These are phyloP conservation scores for Halocynthia aurantium DNA, from an alignment of 23 tunicate species.

Conservation along the genomic window DNA sequence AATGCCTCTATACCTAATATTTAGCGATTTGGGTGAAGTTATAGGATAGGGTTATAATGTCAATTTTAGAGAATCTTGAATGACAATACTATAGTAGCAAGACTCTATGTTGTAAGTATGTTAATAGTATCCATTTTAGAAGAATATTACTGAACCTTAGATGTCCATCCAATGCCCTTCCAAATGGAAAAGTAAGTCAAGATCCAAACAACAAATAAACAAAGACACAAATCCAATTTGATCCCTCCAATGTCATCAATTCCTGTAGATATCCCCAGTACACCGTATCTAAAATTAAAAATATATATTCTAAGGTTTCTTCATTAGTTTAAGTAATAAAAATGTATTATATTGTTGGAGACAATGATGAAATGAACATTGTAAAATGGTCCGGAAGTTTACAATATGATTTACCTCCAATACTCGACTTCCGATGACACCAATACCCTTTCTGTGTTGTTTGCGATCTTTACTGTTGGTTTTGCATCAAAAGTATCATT, in stretches of 20 bases:
- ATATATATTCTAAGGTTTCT: too few species aligned
- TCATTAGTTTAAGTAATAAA: background rate
- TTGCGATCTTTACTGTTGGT: too few species aligned
- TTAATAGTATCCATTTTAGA: background rate
- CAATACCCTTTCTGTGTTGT: too few species aligned
- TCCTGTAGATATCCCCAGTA: slow-evolving; percentile 35
- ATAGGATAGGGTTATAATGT: too few species aligned
- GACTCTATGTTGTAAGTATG: too few species aligned
- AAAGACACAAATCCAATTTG: slow-evolving; percentile 25
- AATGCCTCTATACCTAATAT: too few species aligned
- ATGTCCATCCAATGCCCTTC: slow-evolving; percentile 48
- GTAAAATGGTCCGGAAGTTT: too few species aligned
- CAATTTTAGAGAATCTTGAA: too few species aligned
- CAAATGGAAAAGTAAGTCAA: slow-evolving; percentile 30
- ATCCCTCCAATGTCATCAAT: slow-evolving; percentile 27
- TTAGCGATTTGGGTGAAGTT: too few species aligned
- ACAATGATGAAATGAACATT: too few species aligned
- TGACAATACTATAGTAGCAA: too few species aligned
- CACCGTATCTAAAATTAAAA: slow-evolving; percentile 10
- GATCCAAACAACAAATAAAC: slow-evolving; percentile 32
- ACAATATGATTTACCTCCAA: slow-evolving; percentile 30
- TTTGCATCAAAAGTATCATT: too few species aligned
- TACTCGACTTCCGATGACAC: slow-evolving; percentile 38
- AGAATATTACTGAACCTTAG: slow-evolving; percentile 29
- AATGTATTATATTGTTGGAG: background rate